A percentile compares a stretch with the other conserved stretches of the same genome.
Evolutionary conservation across 2,888 invertebrate species (phyloP).

Genomic region (Lasioglossum figueresi): DNA sequence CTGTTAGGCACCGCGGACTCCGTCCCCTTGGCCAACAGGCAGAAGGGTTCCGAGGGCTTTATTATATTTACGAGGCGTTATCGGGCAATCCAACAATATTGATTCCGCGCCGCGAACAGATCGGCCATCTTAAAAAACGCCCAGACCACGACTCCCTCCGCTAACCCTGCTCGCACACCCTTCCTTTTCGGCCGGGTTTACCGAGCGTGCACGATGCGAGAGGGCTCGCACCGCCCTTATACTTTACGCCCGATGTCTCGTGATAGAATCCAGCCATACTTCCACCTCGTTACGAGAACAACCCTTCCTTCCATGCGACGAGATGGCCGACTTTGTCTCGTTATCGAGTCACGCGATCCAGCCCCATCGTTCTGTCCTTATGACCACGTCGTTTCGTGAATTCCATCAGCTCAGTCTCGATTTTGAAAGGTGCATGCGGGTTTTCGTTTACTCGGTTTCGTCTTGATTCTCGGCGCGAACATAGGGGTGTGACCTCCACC

Average conservation of each 20-base stretch:
- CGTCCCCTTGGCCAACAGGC: conserved; percentile 25
- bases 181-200: neutral
- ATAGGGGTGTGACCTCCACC: conserved; percentile 55
- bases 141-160: conserved; percentile 46
- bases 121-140: conserved; percentile 71
- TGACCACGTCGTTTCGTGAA: conserved; percentile 24
- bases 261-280: neutral
- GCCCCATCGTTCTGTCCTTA: no score
- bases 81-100: conserved; percentile 81
- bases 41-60: conserved; percentile 71
- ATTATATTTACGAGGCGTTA: conserved; percentile 82
- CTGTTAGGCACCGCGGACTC: conserved; percentile 56
- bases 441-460: conserved; percentile 48
- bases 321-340: no score
- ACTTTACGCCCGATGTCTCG: conserved; percentile 23
- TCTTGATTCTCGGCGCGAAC: conserved; percentile 36
- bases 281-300: no score
- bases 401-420: conserved; percentile 38
- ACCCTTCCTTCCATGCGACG: no score
- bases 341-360: no score
- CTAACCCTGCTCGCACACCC: conserved; percentile 23
- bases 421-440: conserved; percentile 50
- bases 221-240: conserved; percentile 49
- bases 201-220: conserved; percentile 52
- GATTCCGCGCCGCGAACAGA: conserved; percentile 76